Evolutionary conservation across 64 coral and sea anemone species (phyloP), one percentile per base, ranked within the genome.

Genomic region (Montipora cactus): DNA sequence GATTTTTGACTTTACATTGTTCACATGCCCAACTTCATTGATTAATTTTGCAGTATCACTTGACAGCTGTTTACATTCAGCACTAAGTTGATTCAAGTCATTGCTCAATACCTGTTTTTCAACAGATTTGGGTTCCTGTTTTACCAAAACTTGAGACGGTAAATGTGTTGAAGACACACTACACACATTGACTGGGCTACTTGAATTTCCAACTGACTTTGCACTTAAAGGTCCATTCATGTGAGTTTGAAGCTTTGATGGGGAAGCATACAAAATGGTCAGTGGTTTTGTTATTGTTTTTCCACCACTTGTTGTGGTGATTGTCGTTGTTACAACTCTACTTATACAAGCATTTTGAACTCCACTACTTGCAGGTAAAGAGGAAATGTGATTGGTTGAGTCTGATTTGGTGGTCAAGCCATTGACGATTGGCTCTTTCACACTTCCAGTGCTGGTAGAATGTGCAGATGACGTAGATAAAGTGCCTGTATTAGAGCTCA

Each of bases 281-380:
- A 99, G 81, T 84, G 98, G 98, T 77, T 99, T 99, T 71, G 98
- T 99, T 47, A 99, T 79, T 52, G 98, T 99, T 87, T 99, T 99
- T 14, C 98, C 98, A 45, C 98, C 98, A 92, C 95, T 96, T 48
- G 98, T 94, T 7, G 95, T 96, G 0, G 98, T 99, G 53, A 96
- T 96, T 7, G 98, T 99, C 1, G 98, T 96, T 6, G 95, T 94
- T 51, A 94, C 91, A 77, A 95, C 97, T 89, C 91, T 90, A 81
- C 92, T 98, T 46, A 96, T 93, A 64, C 95, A 96, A 70, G 98
- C 91, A 93, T 94, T 96, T 50, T 89, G 88, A 21, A 96, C 98
- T 70, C 72, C 62, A 84, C 80, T 96, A 28, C 86, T 62, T 7
- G 94, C 48, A 28, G 71, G 70, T 94, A 92, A 19, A 44, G 93